Percentiles rank a stretch among this genome's conserved stretches.
phyloP scores from a whole-genome alignment of 1,140 invertebrate species.

The Drosophila fuyamai region DNA sequence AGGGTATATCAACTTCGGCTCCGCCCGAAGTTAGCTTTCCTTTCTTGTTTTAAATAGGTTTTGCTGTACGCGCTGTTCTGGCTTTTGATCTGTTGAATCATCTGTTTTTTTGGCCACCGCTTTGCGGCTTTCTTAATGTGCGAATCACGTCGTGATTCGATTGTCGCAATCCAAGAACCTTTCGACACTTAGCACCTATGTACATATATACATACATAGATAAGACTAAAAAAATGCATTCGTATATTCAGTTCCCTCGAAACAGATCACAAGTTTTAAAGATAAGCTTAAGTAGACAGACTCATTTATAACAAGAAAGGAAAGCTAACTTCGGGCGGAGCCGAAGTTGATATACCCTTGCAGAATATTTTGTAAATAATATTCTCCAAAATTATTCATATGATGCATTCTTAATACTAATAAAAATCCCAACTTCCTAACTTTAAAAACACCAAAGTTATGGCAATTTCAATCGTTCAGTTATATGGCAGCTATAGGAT shows the following conservation, averaged over 20 bases:
- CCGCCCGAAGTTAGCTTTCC: too few species aligned
- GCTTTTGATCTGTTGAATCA: constrained; percentile 14
- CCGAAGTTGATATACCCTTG: too few species aligned
- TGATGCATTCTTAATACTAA: too few species aligned
- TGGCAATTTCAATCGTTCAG: too few species aligned
- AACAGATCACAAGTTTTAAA: background rate
- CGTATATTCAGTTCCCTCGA: background rate
- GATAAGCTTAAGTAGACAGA: background rate
- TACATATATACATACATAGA: constrained; percentile 9
- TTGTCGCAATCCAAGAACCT: constrained; percentile 26
- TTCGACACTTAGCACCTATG: constrained; percentile 51
- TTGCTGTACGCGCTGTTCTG: background rate
- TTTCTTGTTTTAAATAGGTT: background rate
- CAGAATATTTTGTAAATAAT: too few species aligned
- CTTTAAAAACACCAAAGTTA: too few species aligned
- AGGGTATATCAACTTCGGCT: too few species aligned
- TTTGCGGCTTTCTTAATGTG: constrained; percentile 36
- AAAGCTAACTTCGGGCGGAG: too few species aligned
- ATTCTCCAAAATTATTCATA: too few species aligned
- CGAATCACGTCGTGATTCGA: constrained; percentile 55
- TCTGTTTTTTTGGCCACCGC: constrained; percentile 7
- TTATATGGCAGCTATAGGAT: too few species aligned
- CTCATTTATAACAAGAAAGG: too few species aligned
- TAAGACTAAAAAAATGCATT: background rate
- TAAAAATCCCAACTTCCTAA: too few species aligned